phyloP scores from a whole-genome alignment of 2,797 vertebrate species.

The Urophycis tenuis region DNA sequence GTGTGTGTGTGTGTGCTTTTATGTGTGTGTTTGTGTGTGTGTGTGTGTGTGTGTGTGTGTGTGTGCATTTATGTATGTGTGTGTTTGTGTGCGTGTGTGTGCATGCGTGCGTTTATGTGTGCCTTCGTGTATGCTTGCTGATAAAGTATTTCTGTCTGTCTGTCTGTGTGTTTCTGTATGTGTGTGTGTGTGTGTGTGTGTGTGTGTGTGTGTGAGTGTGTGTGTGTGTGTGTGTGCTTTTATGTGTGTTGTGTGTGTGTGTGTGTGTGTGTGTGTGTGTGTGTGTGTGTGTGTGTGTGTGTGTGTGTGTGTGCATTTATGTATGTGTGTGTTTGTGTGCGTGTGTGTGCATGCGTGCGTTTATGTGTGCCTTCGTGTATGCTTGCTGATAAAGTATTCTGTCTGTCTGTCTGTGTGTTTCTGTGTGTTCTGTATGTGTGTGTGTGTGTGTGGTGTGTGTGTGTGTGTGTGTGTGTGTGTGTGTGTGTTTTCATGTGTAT shows the following conservation, averaged over 20 bases:
- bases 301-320: background rate
- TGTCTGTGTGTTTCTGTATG: background rate
- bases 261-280: constrained; percentile 4
- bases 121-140: no score
- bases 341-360: background rate
- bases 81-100: background rate
- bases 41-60: constrained; percentile 12
- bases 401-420: no score
- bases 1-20: background rate
- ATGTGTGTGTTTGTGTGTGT: background rate
- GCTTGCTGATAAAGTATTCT: no score
- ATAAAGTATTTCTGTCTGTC: no score
- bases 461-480: no score
- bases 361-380: background rate
- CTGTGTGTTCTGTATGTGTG: no score
- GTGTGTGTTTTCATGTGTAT: background rate
- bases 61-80: background rate
- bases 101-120: background rate
- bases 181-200: background rate
- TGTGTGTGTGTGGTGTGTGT: background rate
- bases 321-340: no score
- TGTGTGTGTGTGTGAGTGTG: constrained; percentile 7
- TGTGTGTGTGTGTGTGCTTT: background rate
- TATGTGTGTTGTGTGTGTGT: constrained; percentile 5
- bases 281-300: constrained; percentile 6